Evolutionary conservation across 1,140 invertebrate genomes (phyloP), one percentile per base, ranked within the genome.

Genomic region (Drosophila repleta): DNA sequence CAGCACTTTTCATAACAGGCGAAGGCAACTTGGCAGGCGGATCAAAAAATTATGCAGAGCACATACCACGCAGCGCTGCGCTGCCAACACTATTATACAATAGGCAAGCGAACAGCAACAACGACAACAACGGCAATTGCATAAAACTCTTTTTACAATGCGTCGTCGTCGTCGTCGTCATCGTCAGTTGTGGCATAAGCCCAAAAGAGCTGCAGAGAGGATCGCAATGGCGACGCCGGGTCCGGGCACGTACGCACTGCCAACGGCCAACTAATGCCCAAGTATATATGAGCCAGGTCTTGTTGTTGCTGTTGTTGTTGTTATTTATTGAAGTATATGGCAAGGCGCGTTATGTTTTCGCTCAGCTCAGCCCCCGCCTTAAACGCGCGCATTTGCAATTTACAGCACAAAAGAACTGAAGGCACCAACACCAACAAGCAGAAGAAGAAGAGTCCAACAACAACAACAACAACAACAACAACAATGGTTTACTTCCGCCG

Each of bases 31-130:
- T 77, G 57, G 48, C 74, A 58, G 70, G 60, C 74, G 70, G 61
- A 87, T 85, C 83, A 83, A 79, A 88, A 87, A 87, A 89, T 88
- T 87, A 87, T 87, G 83, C 83, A 83, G 83, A 87, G 83, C 83
- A 87, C 83, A 87, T 87, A 87, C 75, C 75, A 63, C 66, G 63
- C 71, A 79, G 49, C 62, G 76, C 60, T n/a, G 43, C 29, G 51
- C 63, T 45, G 60, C 39, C 29, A 35, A 35, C 32, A 65, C 78
- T 82, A 79, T 88, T 88, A 82, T 88, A 87, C 76, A 82, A 87
- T 82, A 85, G 82, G 46, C 67, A 37, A 64, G 49, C 61, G 56
- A 51, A 55, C 71, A 56, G 45, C 35, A 45, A 74, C 45, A 60
- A 46, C 51, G 55, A 72, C 70, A 56, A 45, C 70, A 78, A 57